Percentiles rank a stretch among this genome's conserved stretches.
These are phyloP conservation scores for Papilio machaon DNA, from an alignment of 1,140 invertebrate genomes.

Conservation along the genomic window DNA sequence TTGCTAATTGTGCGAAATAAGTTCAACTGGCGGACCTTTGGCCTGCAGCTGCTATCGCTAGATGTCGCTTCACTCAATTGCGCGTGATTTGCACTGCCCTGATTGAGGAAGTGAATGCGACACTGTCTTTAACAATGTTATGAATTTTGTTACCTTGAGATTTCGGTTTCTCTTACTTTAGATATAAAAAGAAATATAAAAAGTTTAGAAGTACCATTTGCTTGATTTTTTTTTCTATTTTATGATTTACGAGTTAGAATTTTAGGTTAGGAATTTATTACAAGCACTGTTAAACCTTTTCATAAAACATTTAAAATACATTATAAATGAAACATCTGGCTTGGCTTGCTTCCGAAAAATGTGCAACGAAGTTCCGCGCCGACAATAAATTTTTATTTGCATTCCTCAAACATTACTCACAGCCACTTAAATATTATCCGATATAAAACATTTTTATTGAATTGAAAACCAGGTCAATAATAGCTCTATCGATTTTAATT, in stretches of 20 bases:
- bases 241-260: background rate
- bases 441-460: conserved; percentile 18
- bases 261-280: background rate
- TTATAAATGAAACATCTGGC: background rate
- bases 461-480: conserved; percentile 1
- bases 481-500: background rate
- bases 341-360: background rate
- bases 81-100: conserved; percentile 27
- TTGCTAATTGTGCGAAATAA: conserved; percentile 34
- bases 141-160: background rate
- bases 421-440: background rate
- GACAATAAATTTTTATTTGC: background rate
- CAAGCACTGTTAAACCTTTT: background rate
- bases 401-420: background rate
- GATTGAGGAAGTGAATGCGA: background rate
- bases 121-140: background rate
- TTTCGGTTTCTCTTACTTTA: background rate
- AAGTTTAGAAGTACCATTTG: background rate
- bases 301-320: background rate
- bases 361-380: background rate
- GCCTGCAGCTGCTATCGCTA: conserved; percentile 3
- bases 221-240: background rate
- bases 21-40: conserved; percentile 37
- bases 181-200: background rate
- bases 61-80: conserved; percentile 2